These are phyloP conservation scores for Leucozona laternaria DNA, from an alignment of 2,888 invertebrate genomes.

Conservation along the genomic window DNA sequence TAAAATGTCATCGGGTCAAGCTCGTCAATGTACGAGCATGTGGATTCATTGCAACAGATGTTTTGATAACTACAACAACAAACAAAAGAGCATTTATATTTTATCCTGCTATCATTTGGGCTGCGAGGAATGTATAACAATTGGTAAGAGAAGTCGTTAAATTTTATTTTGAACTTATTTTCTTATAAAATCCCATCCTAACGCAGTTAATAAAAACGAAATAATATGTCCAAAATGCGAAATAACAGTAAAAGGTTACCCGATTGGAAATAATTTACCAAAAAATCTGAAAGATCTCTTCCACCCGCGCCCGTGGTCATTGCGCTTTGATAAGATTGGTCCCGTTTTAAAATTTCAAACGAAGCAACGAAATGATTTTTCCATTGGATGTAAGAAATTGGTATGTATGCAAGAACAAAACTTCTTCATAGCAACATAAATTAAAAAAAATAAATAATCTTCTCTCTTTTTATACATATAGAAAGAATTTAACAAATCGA, in stretches of 20 bases:
- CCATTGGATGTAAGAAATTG: conserved; percentile 72
- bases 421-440: background rate
- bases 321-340: conserved; percentile 70
- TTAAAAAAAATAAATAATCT: background rate
- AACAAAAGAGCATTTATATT: conserved; percentile 77
- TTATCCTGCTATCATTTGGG: conserved; percentile 79
- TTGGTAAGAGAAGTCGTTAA: conserved; percentile 6
- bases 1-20: conserved; percentile 29
- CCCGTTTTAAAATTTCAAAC: conserved; percentile 78
- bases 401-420: conserved; percentile 76
- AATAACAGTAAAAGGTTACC: conserved; percentile 77
- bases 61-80: conserved; percentile 76
- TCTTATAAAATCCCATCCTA: background rate
- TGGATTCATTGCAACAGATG: conserved; percentile 82
- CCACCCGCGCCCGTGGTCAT: conserved; percentile 79
- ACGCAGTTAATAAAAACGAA: background rate
- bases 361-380: conserved; percentile 76
- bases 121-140: conserved; percentile 78
- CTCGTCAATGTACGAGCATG: background rate
- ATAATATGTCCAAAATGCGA: conserved; percentile 78
- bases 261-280: conserved; percentile 79
- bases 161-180: background rate
- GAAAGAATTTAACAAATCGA: conserved; percentile 13
- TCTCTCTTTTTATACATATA: background rate
- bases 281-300: conserved; percentile 79